Percentiles rank a stretch among this genome's conserved stretches.
These are phyloP conservation scores for Corythornis cristatus DNA, from an alignment of 2,113 vertebrate species.

Conservation along the genomic window DNA sequence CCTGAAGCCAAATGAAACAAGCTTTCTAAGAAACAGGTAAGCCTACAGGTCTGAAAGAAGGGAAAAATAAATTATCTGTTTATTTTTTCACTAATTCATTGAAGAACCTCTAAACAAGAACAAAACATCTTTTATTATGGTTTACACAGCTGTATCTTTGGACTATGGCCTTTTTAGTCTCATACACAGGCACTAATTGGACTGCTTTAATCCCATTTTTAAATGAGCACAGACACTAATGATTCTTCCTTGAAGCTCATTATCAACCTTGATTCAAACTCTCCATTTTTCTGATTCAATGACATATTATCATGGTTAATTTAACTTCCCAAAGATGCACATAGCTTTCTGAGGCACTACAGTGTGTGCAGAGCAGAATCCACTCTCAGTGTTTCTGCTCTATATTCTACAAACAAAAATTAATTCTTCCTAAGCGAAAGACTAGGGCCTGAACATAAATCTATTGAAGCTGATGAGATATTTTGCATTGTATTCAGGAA, in stretches of 20 bases:
- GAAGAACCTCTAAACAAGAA: neutral
- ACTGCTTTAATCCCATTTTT: neutral
- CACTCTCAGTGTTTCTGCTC: conserved; percentile 52
- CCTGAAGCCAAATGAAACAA: neutral
- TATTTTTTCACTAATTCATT: neutral
- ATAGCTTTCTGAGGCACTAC: neutral
- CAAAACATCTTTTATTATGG: conserved; percentile 34
- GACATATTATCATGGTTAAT: conserved; percentile 25
- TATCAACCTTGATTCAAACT: conserved; percentile 32
- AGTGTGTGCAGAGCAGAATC: conserved; percentile 2
- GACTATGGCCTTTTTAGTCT: neutral
- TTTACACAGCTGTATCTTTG: neutral
- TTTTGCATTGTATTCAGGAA: neutral
- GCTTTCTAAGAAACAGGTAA: neutral
- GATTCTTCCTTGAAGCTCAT: neutral
- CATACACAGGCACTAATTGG: conserved; percentile 19
- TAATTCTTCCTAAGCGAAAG: neutral
- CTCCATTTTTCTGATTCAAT: conserved; percentile 5
- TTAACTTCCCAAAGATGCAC: conserved; percentile 21
- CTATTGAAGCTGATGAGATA: neutral
- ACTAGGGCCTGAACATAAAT: neutral
- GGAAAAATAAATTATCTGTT: neutral
- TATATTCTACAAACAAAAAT: conserved; percentile 66
- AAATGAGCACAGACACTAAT: conserved; percentile 42
- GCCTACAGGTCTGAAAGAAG: neutral